Base-by-base conservation (phyloP, 2,797 vertebrate genomes). In the Tamandua tetradactyla region DNA sequence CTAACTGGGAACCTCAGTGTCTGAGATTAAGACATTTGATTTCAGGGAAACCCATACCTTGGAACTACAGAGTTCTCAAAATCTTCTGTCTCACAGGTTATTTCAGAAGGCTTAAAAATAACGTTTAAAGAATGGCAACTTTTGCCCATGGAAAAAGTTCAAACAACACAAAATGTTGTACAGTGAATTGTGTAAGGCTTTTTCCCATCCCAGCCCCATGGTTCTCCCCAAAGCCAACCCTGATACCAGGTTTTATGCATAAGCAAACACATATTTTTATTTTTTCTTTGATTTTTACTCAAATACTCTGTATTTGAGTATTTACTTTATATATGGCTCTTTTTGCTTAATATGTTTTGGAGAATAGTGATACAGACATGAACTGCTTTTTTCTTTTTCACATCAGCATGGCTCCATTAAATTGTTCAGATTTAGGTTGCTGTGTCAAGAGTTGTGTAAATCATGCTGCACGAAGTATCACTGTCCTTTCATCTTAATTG, bases 31-130 rank as follows among this genome's bases (percentile, higher is more conserved):
- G n/a, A 22, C 6, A 83, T 42, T 72, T 76, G 66, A 49, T 95
- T 85, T 91, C 80, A 81, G 37, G 61, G 30, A 93, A 94, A 80
- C 3, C 4, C 6, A 0, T 40, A 78, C 49, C 85, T 55, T 83
- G 57, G 42, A 81, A 83, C 66, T 30, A 23, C 6, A 89, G n/a
- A 76, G 15, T 91, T 91, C 57, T 35, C 55, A 47, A 90, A 87
- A n/a, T 69, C 66, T 25, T 42, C 42, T 75, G 61, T 92, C 69
- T n/a, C 27, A 40, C 3, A 64, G 17, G n/a, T 35, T 84, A 78
- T 91, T 84, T 88, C 64, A 49, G 71, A 89, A 93, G 14, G 59
- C 61, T 78, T 89, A 83, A 47, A 49, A 69, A 30, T 61, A 61
- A 27, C 10, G 27, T 76, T 91, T 57, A 87, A 25, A 87, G 86